Evolutionary conservation across 2,888 invertebrate species (phyloP).

Genomic region (Netelia virgata): DNA sequence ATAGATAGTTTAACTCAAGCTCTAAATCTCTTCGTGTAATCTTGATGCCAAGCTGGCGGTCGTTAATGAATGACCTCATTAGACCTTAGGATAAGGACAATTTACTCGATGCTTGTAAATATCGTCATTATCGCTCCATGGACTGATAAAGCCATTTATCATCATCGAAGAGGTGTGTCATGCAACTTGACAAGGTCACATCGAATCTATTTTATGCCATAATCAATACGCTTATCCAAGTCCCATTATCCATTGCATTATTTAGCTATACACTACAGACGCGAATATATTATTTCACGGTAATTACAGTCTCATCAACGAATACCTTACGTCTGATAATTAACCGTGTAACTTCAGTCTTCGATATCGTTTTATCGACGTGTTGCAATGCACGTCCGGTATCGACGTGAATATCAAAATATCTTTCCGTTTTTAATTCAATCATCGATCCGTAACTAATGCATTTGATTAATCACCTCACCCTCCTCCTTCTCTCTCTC

Average conservation of each 20-base stretch:
- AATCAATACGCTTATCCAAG: not conserved
- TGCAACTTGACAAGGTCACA: not conserved
- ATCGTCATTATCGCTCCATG: too few relatives aligned
- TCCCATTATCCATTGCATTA: slow-evolving; percentile 1
- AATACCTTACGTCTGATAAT: not conserved
- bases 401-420: not conserved
- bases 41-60: too few relatives aligned
- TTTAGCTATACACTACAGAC: not conserved
- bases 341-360: not conserved
- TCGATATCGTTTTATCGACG: not conserved
- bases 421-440: not conserved
- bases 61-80: too few relatives aligned
- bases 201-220: not conserved
- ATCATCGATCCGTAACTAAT: slow-evolving; percentile 11
- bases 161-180: slow-evolving; percentile 1
- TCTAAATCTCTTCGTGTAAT: too few relatives aligned
- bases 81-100: too few relatives aligned
- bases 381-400: not conserved
- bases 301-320: not conserved
- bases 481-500: too few relatives aligned
- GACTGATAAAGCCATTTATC: slow-evolving; percentile 8
- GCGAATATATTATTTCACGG: not conserved
- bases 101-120: too few relatives aligned
- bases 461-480: not conserved
- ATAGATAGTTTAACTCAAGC: too few relatives aligned